Evolutionary conservation across 2,888 invertebrate genomes (phyloP), one percentile per base, ranked within the genome.

Genomic region (Nyleta sp.): DNA sequence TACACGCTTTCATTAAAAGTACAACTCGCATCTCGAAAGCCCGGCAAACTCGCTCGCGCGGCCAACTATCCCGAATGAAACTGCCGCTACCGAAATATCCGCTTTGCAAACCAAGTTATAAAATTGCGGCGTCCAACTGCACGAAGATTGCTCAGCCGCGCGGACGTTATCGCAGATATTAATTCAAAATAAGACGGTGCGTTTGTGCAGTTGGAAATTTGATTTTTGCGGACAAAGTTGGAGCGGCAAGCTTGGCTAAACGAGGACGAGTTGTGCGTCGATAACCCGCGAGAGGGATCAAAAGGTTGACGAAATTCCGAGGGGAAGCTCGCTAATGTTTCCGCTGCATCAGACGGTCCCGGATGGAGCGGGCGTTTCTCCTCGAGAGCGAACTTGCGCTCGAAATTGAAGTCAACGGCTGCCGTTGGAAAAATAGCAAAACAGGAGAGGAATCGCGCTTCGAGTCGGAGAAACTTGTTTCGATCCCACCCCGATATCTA

Each of bases 1-100:
- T 24, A 50, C 64, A 50, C 17, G 50, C 64, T 50, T 64, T 64
- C 64, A 64, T 64, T 64, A 50, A 64, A 64, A 64, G 38, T 64
- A 64, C 50, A 64, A 40, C 64, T 50, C 40, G 20, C n/a, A n/a
- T 7, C 31, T 62, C 59, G 8, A 22, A 48, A 48, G 6, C 20
- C 35, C 10, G 18, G 35, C 13, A 53, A 53, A 53, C 53, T 35
- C 33, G 35, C 28, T 50, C 17, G 2, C 20, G 24, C 18, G 10
- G 11, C 44, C 13, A 44, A 44, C 44, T 44, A 44, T 44, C 22
- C 22, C 22, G 46, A 46, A 55, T 55, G 38, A 55, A 38, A 55
- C 15, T 40, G 33, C 53, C 46, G 46, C 50, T 2, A 18, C 38
- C 35, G 38, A 57, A 42, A 57, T 57, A 28, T 28, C 42, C 57